A percentile compares a stretch with the other conserved stretches of the same genome.
phyloP scores from a whole-genome alignment of 2,113 vertebrate species.

The Eubucco bourcierii region DNA sequence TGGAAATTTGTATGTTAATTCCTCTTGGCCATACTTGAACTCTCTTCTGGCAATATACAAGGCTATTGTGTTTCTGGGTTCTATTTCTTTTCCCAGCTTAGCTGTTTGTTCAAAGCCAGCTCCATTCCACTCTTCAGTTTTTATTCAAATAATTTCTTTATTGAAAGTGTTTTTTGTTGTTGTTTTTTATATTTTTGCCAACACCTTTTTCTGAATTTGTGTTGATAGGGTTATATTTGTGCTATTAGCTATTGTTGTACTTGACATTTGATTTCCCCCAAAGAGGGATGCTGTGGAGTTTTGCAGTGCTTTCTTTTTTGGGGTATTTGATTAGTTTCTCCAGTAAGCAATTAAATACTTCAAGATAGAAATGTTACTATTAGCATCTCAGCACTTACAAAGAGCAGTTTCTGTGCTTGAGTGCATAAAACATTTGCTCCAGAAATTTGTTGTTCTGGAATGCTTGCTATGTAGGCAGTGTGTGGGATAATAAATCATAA shows the following conservation, averaged over 20 bases:
- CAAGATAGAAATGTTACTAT: neutral
- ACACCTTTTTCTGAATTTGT: neutral
- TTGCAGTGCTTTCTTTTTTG: neutral
- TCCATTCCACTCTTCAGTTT: neutral
- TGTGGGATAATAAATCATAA: constrained; percentile 40
- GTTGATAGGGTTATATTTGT: neutral
- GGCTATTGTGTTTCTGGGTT: neutral
- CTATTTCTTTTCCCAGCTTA: neutral
- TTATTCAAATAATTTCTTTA: neutral
- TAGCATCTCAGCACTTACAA: neutral
- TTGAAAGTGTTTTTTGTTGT: neutral
- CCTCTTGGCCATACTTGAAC: neutral
- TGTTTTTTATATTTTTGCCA: neutral
- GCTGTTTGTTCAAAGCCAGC: neutral
- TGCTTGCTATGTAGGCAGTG: constrained; percentile 19
- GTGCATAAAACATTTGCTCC: neutral
- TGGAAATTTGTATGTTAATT: neutral
- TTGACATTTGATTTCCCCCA: neutral
- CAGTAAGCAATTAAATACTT: neutral
- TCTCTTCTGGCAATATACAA: neutral
- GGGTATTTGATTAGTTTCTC: neutral
- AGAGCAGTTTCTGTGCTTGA: neutral
- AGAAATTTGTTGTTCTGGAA: constrained; percentile 27
- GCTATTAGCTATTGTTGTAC: neutral
- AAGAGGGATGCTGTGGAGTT: neutral